A percentile compares a stretch with the other conserved stretches of the same genome.
Conservation (phyloP, 2,888 invertebrate genomes). For the Diogma glabrata region DNA sequence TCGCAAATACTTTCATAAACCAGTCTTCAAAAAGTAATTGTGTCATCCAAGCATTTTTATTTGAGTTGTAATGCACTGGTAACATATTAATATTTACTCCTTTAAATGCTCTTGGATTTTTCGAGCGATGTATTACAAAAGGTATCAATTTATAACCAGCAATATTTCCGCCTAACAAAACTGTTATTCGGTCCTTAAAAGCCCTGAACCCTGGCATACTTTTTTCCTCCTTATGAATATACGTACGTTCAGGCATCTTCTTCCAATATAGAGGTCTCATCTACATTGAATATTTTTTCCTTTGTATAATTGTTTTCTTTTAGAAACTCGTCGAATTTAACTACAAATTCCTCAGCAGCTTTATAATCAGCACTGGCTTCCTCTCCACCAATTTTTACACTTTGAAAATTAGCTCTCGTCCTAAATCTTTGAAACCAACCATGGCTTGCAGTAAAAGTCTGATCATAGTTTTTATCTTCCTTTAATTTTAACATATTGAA, state of each 20-base stretch:
- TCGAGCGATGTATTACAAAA: not conserved
- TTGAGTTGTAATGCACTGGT: not conserved
- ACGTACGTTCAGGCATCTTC: slow-evolving; percentile 8
- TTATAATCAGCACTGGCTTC: not conserved
- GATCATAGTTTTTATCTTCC: slow-evolving; percentile 1
- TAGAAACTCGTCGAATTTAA: not conserved
- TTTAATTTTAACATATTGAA: not conserved
- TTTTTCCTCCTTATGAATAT: slow-evolving; percentile 6
- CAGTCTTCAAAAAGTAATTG: slow-evolving; percentile 5
- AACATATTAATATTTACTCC: slow-evolving; percentile 6
- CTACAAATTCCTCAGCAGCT: no score
- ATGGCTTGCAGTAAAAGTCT: not conserved
- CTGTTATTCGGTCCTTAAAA: not conserved
- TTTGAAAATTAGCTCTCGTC: not conserved
- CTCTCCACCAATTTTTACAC: not conserved
- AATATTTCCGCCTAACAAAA: not conserved
- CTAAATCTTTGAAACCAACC: not conserved
- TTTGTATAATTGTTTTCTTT: not conserved
- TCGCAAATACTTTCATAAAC: not conserved
- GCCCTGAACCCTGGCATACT: slow-evolving; percentile 5
- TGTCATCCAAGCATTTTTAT: not conserved
- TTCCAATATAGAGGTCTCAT: slow-evolving; percentile 1
- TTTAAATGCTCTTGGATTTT: not conserved
- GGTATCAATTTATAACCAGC: slow-evolving; percentile 8
- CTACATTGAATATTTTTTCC: not conserved